Percentiles rank a stretch among this genome's conserved stretches.
Conservation (phyloP, 2,113 vertebrate genomes). For the Chaetops frenatus region DNA sequence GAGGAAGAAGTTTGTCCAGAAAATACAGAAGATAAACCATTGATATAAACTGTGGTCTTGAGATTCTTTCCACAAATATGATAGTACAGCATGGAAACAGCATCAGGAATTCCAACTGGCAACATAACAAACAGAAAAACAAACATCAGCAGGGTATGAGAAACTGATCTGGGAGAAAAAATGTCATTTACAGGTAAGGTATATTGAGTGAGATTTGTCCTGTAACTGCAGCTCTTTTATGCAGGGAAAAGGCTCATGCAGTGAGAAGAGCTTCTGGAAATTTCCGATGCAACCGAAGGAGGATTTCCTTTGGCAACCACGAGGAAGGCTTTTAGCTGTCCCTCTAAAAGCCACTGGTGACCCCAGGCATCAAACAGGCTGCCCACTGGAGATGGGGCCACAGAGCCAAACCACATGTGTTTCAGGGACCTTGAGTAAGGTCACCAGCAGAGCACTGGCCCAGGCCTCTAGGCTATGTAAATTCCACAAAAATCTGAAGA, state of each 20-base stretch:
- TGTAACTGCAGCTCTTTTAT: not conserved
- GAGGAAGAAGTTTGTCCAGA: not conserved
- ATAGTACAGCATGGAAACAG: not conserved
- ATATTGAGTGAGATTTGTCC: not conserved
- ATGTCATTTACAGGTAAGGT: not conserved
- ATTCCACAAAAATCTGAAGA: not conserved
- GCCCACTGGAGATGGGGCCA: not conserved
- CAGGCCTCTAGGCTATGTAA: not conserved
- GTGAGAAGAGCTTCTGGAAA: not conserved
- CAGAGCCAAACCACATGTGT: not conserved
- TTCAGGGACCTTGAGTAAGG: not conserved
- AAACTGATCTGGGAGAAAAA: not conserved
- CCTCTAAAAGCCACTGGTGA: not conserved
- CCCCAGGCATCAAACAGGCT: not conserved
- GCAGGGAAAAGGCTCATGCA: not conserved
- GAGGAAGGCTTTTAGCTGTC: not conserved
- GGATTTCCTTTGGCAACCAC: not conserved
- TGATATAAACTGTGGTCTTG: not conserved
- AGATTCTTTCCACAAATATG: not conserved
- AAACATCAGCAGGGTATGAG: not conserved
- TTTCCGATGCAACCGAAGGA: not conserved
- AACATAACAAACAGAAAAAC: not conserved
- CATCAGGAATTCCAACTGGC: not conserved
- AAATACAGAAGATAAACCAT: not conserved
- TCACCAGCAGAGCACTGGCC: not conserved